These are phyloP conservation scores for Netelia inedita DNA, from an alignment of 2,888 invertebrate genomes.

Conservation along the genomic window DNA sequence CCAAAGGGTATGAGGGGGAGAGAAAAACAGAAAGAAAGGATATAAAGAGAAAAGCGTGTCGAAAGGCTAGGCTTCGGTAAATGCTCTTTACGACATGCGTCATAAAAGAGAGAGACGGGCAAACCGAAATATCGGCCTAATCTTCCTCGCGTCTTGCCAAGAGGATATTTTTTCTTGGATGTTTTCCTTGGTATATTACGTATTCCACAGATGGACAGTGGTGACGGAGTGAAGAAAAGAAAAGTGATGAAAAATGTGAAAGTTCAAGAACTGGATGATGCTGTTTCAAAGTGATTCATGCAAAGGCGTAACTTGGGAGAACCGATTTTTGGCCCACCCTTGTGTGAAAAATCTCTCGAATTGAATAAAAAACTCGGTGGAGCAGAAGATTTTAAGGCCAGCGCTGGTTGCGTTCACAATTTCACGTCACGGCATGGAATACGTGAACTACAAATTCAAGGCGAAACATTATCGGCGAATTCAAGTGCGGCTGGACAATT, in stretches of 20 bases:
- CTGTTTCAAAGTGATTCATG: conserved; percentile 73
- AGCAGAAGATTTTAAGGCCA: conserved; percentile 50
- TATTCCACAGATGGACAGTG: conserved; percentile 72
- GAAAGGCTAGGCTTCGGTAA: too few species aligned
- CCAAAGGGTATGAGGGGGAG: too few species aligned
- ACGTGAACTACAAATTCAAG: conserved; percentile 59
- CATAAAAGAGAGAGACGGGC: too few species aligned
- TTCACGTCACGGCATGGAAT: conserved; percentile 68
- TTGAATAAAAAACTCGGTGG: conserved; percentile 53
- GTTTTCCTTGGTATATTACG: too few species aligned
- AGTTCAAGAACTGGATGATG: conserved; percentile 73
- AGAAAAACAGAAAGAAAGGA: too few species aligned
- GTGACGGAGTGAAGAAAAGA: conserved; percentile 72
- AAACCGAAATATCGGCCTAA: too few species aligned
- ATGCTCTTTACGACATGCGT: too few species aligned
- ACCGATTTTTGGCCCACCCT: conserved; percentile 69
- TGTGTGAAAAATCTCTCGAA: conserved; percentile 53
- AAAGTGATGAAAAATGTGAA: conserved; percentile 69
- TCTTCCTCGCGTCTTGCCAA: too few species aligned
- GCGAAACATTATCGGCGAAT: conserved; percentile 69
- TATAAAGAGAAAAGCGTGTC: too few species aligned
- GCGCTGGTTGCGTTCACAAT: conserved; percentile 66
- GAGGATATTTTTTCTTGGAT: too few species aligned
- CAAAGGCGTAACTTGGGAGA: conserved; percentile 70
- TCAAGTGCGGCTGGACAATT: conserved; percentile 50